Percentiles rank a stretch among this genome's conserved stretches.
Conservation (phyloP, 2,888 invertebrate genomes). For the Hipparchia sbordonii region DNA sequence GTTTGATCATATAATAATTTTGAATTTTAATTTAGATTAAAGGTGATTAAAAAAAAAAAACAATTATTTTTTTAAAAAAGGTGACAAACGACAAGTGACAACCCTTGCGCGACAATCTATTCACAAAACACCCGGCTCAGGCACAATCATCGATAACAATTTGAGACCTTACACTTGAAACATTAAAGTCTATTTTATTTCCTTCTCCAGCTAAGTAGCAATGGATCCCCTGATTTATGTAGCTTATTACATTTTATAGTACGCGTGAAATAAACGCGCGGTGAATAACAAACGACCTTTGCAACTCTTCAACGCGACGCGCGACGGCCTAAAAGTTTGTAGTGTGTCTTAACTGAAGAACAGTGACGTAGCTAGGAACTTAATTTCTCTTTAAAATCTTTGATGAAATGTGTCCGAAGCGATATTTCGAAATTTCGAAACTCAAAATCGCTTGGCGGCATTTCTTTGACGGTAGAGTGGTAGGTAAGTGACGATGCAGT, state of each 20-base stretch:
- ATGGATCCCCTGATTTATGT: slow-evolving; percentile 69
- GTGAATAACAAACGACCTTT: slow-evolving; percentile 61
- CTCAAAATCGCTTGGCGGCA: no score
- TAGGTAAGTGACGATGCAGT: no score
- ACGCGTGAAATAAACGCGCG: slow-evolving; percentile 72
- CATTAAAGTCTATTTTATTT: slow-evolving; percentile 42
- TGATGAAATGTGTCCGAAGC: no score
- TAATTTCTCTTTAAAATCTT: no score
- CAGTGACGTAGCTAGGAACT: neutral
- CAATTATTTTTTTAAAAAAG: no score
- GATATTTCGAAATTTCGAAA: no score
- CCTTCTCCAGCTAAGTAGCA: slow-evolving; percentile 34
- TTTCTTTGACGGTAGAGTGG: no score
- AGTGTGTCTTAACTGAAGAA: slow-evolving; percentile 31
- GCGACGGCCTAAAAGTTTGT: slow-evolving; percentile 57
- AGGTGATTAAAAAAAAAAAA: no score
- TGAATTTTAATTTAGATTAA: no score
- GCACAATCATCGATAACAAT: slow-evolving; percentile 49
- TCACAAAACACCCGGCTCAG: slow-evolving; percentile 51
- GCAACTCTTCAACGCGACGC: slow-evolving; percentile 58
- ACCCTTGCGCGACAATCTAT: slow-evolving; percentile 3
- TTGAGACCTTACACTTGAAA: slow-evolving; percentile 48
- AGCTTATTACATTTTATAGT: slow-evolving; percentile 75
- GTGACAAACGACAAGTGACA: slow-evolving; percentile 6
- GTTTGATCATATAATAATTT: no score